Base-by-base conservation (phyloP, 1,140 invertebrate genomes). In the Scaptomyza hsui region DNA sequence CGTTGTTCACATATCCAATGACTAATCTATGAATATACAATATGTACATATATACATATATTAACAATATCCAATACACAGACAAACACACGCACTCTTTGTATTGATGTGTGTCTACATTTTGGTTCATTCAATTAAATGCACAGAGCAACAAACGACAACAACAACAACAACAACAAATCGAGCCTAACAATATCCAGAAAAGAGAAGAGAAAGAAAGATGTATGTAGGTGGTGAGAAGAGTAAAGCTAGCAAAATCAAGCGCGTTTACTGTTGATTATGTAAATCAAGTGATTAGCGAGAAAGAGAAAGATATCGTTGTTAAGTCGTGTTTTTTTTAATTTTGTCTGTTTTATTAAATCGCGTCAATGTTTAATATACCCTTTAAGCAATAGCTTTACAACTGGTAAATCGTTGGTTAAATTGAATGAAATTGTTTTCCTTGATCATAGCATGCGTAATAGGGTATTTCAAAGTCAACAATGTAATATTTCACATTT, bases 71-170 rank as follows among this genome's bases (percentile, higher is more conserved):
- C n/a, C n/a, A n/a, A 18, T n/a, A 47, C 10, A 44, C 13, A 51
- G 12, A 49, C n/a, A 12, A 19, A 48, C 12, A 19, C 35, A 55
- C 35, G 48, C 24, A 24, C n/a, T 45, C 13, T 51, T 13, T 59
- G 19, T 13, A 49, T 51, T 29, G 18, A 5, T 56, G 35, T 35
- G 9, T 59, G 21, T 63, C 15, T 42, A 32, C 68, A 64, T 49
- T 75, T 67, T 65, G 75, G 77, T 85, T 75, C 80, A 85, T 85
- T 85, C 83, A 85, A 85, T 85, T 85, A 85, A 85, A 85, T 79
- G 80, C 80, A 75, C 80, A 75, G 70, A 72, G 56, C 65, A 69
- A 55, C 1, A 7, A 39, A 41, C n/a, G 15, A 41, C 29, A 56
- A 65, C 42, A 64, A 21, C 59, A 26, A 6, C 44, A 47, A 48